Evolutionary conservation across 2,888 invertebrate genomes (phyloP).

Genomic region (Cataglyphis cursor): DNA sequence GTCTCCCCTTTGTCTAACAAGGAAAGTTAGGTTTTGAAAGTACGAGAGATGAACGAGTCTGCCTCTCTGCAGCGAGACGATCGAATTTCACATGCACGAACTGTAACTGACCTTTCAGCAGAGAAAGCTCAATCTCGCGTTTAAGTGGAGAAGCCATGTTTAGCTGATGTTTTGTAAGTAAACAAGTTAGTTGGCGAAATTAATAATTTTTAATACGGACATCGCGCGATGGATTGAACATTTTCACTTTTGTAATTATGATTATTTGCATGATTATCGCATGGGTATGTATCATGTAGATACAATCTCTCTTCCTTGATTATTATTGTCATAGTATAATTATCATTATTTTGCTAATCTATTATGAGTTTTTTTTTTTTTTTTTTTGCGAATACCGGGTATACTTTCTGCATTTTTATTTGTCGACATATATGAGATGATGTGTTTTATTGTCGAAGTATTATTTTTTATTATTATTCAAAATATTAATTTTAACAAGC

Average conservation of each 20-base stretch:
- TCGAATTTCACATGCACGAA: slow-evolving; percentile 56
- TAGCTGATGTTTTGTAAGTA: slow-evolving; percentile 6
- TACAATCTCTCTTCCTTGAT: background rate
- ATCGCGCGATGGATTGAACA: background rate
- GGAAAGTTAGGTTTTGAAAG: slow-evolving; percentile 39
- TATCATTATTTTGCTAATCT: background rate
- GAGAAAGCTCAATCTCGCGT: slow-evolving; percentile 36
- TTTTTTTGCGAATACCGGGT: background rate
- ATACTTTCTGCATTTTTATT: background rate
- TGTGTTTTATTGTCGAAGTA: background rate
- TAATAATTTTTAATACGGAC: background rate
- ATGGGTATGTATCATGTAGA: background rate
- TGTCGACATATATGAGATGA: background rate
- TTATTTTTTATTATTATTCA: background rate
- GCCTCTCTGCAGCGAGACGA: background rate
- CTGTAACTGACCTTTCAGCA: slow-evolving; percentile 48
- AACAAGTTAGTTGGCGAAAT: slow-evolving; percentile 31
- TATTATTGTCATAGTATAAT: background rate
- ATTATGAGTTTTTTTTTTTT: too few relatives aligned
- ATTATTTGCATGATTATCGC: background rate
- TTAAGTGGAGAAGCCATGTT: slow-evolving; percentile 20
- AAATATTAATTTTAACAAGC: background rate
- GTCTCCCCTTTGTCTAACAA: slow-evolving; percentile 40
- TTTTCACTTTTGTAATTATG: background rate
- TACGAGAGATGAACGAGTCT: slow-evolving; percentile 40